Conservation (phyloP, 2,888 invertebrate genomes). For the Drosophila emarginata region DNA sequence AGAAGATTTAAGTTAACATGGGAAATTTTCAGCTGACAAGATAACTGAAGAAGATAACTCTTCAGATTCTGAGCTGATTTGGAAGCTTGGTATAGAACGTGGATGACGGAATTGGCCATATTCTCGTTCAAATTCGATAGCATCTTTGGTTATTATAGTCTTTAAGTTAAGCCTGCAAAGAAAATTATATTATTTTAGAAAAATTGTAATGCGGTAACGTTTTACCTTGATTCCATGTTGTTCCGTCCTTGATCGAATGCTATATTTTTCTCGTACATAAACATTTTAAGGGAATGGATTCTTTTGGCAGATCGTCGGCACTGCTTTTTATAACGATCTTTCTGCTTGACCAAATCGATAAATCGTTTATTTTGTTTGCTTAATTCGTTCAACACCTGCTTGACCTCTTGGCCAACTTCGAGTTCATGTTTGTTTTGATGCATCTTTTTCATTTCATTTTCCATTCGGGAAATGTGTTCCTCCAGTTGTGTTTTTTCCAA, state of each 20-base stretch:
- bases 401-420: conserved; percentile 84
- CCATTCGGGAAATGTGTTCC: conserved; percentile 62
- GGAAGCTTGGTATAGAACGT: not conserved
- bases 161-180: conserved; percentile 45
- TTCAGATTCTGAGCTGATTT: not conserved
- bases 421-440: not conserved
- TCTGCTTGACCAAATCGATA: conserved; percentile 86
- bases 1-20: not conserved
- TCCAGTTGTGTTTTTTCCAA: conserved; percentile 80
- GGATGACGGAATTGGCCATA: conserved; percentile 46
- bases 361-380: conserved; percentile 84
- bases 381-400: conserved; percentile 87
- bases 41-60: conserved; percentile 12
- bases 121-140: conserved; percentile 60
- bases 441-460: conserved; percentile 55
- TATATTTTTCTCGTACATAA: conserved; percentile 51
- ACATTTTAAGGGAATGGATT: conserved; percentile 85
- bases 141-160: conserved; percentile 45
- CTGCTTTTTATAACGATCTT: conserved; percentile 89
- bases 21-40: not conserved
- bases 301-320: conserved; percentile 88
- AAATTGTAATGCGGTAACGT: not conserved
- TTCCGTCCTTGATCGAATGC: conserved; percentile 8
- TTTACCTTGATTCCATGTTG: conserved; percentile 32
- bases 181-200: not conserved